phyloP scores from a whole-genome alignment of 1,140 invertebrate species.

The Drosophila ficusphila region DNA sequence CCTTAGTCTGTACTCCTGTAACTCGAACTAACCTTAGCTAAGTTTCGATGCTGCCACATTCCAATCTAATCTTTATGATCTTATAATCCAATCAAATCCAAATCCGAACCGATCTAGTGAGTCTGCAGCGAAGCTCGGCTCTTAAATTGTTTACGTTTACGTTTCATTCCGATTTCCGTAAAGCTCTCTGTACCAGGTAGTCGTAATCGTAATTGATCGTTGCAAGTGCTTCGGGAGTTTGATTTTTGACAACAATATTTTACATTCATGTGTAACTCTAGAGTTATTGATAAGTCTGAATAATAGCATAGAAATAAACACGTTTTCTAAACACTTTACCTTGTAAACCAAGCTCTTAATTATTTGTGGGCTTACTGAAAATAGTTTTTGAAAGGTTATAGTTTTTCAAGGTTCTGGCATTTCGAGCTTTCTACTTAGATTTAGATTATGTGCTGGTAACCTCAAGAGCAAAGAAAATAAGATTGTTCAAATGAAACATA shows the following conservation, averaged over 20 bases:
- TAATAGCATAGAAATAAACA: slow-evolving; percentile 70
- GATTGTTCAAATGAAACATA: no score
- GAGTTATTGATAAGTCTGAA: slow-evolving; percentile 78
- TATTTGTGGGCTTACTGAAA: not conserved
- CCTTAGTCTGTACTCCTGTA: slow-evolving; percentile 27
- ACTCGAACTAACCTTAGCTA: slow-evolving; percentile 25
- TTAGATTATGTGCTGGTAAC: no score
- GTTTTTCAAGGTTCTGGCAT: no score
- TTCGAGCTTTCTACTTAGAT: no score
- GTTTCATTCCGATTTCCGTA: not conserved
- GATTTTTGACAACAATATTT: slow-evolving; percentile 42
- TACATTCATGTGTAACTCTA: slow-evolving; percentile 76
- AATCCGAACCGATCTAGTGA: not conserved
- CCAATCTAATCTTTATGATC: slow-evolving; percentile 30
- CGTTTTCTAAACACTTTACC: slow-evolving; percentile 58
- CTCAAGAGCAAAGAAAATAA: no score
- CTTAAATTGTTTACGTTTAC: not conserved
- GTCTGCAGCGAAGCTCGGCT: slow-evolving; percentile 26
- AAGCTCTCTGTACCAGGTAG: slow-evolving; percentile 20
- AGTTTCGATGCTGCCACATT: slow-evolving; percentile 60
- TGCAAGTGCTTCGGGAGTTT: slow-evolving; percentile 22
- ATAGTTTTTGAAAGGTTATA: not conserved
- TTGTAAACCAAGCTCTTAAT: slow-evolving; percentile 6
- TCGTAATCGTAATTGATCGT: slow-evolving; percentile 4
- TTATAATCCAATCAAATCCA: not conserved